Conservation (phyloP, 2,888 invertebrate species). For the Protophormia terraenovae region DNA sequence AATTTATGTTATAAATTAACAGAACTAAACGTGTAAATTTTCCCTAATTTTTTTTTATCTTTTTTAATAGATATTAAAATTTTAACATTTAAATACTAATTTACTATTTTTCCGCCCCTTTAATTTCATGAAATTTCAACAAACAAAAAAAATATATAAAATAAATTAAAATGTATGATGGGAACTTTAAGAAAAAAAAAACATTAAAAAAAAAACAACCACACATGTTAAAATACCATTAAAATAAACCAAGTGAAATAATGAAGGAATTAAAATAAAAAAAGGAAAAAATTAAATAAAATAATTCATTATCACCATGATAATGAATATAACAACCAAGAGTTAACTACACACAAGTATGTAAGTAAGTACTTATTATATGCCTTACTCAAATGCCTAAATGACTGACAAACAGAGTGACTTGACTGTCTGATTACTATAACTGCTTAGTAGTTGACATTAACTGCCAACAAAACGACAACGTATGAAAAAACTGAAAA, state of each 20-base stretch:
- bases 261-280: constrained; percentile 23
- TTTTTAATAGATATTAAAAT: not conserved
- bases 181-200: not conserved
- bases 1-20: too few species aligned
- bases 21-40: not conserved
- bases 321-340: constrained; percentile 9
- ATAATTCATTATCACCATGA: constrained; percentile 1
- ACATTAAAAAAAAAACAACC: not conserved
- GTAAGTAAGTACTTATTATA: not conserved
- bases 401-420: not conserved
- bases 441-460: constrained; percentile 1
- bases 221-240: constrained; percentile 29
- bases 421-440: not conserved
- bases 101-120: constrained; percentile 25
- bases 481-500: too few species aligned
- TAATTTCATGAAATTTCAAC: constrained; percentile 23
- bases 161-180: not conserved
- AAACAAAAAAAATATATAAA: too few species aligned
- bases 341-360: not conserved
- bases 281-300: not conserved
- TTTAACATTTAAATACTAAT: constrained; percentile 9
- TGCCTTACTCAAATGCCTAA: not conserved
- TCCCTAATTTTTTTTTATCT: too few species aligned
- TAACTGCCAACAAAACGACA: constrained; percentile 10
- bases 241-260: constrained; percentile 36